These are phyloP conservation scores for Fulica atra DNA, from an alignment of 2,113 vertebrate species.

Conservation along the genomic window DNA sequence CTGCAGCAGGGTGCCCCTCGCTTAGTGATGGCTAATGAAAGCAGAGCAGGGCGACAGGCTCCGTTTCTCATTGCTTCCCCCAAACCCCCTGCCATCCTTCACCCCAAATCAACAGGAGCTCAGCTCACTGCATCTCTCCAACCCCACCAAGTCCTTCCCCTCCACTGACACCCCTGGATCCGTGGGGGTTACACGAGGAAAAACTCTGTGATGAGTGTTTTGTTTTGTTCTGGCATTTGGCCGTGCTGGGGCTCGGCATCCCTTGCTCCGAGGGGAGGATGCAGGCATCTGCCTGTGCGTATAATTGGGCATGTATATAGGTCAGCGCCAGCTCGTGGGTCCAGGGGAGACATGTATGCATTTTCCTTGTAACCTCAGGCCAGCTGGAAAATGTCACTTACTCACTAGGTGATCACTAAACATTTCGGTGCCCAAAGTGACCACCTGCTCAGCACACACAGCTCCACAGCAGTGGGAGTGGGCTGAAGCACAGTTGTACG, in stretches of 20 bases:
- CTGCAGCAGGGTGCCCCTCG: fast-evolving
- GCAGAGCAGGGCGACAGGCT: background rate
- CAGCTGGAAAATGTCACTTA: constrained; percentile 49
- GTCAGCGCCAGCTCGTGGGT: background rate
- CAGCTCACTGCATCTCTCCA: background rate
- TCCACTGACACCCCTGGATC: background rate
- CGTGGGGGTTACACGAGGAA: background rate
- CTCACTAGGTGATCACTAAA: background rate
- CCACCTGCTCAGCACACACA: background rate
- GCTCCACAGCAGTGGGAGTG: background rate
- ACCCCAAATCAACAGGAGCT: constrained; percentile 34
- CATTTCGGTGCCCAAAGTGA: background rate
- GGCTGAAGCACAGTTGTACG: background rate
- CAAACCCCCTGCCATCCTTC: constrained; percentile 1
- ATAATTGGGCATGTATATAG: background rate
- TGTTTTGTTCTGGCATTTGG: background rate
- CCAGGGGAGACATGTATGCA: background rate
- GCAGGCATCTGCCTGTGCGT: background rate
- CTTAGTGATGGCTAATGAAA: background rate
- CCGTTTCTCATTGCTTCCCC: background rate
- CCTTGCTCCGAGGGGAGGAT: background rate
- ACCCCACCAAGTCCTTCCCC: too few relatives aligned
- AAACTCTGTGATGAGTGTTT: background rate
- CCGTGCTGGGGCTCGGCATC: background rate
- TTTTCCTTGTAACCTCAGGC: constrained; percentile 40